These are phyloP conservation scores for Eucriotettix oculatus DNA, from an alignment of 2,888 invertebrate species.

Conservation along the genomic window DNA sequence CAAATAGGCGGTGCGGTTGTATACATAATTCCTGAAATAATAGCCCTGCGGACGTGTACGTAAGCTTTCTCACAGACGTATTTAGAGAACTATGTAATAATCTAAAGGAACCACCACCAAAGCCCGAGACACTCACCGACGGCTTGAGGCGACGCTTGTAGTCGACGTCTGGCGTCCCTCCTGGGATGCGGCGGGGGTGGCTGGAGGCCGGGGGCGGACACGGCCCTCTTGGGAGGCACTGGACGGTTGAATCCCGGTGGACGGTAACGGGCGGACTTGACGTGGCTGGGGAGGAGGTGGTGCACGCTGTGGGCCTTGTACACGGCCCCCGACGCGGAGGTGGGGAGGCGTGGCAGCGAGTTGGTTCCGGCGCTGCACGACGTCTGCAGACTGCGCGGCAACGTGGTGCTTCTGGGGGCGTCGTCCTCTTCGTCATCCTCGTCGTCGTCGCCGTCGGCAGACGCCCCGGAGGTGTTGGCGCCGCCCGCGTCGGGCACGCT, in stretches of 20 bases:
- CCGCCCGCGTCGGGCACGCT: conserved; percentile 42
- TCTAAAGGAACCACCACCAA: no score
- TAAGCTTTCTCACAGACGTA: no score
- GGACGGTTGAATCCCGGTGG: conserved; percentile 61
- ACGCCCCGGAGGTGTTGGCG: conserved; percentile 23
- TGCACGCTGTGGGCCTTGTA: conserved; percentile 45
- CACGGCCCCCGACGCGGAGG: conserved; percentile 16
- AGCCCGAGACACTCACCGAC: conserved; percentile 5
- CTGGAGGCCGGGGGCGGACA: conserved; percentile 60
- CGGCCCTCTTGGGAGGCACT: conserved; percentile 49
- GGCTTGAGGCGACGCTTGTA: neutral
- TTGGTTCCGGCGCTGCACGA: conserved; percentile 38
- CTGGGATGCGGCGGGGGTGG: conserved; percentile 26
- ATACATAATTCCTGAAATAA: no score
- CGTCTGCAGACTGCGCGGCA: conserved; percentile 43
- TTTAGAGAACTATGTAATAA: no score
- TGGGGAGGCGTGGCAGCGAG: conserved; percentile 59
- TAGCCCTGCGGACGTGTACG: no score
- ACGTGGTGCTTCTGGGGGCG: conserved; percentile 34
- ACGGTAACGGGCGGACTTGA: conserved; percentile 73
- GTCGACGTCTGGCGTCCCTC: neutral
- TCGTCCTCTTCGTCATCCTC: conserved; percentile 30
- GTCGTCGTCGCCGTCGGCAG: conserved; percentile 34
- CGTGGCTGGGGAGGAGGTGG: conserved; percentile 35
- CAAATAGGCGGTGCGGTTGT: no score